Evolutionary conservation across 1,140 invertebrate genomes (phyloP), one percentile per base, ranked within the genome.

Genomic region (Sinonovacula constricta): DNA sequence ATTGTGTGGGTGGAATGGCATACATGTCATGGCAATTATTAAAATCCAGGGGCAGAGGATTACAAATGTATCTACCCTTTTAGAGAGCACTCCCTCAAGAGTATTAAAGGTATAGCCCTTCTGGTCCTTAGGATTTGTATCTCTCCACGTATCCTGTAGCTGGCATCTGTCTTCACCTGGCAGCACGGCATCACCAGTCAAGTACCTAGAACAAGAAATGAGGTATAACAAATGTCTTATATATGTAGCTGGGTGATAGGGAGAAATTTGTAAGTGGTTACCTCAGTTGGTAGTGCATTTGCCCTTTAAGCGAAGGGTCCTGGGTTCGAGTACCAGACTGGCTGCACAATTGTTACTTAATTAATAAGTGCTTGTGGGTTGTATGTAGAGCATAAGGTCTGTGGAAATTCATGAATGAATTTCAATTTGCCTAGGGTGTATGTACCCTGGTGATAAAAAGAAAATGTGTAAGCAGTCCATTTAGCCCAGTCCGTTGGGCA

Each of bases 41-140:
- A n/a, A n/a, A n/a, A n/a, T n/a, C n/a, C n/a, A n/a, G n/a, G n/a
- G n/a, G n/a, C n/a, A n/a, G n/a, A n/a, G n/a, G n/a, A n/a, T n/a
- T n/a, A n/a, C n/a, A n/a, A 34, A 3, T 36, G 60, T 59, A 18
- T 59, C 24, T 76, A 76, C 72, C 63, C 72, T 53, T 49, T 76
- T 76, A 12, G 72, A 66, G 26, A 76, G 51, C 36, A 66, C 67
- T 26, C 33, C 34, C 12, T 76, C 22, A 2, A 76, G 51, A 5
- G 72, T 18, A 67, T 22, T 67, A 28, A 59, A 76, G n/a, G 72
- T 76, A 30, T 54, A 45, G 4, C 72, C 72, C 34, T 76, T 66
- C 14, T 67, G 18, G 7, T 31, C 39, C 30, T 31, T 24, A 33
- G 39, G 39, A 45, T 18, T 74, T 2, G n/a, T 24, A 53, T 31